Conservation (phyloP, 2,797 vertebrate genomes). For the Arrhamphus sclerolepis region DNA sequence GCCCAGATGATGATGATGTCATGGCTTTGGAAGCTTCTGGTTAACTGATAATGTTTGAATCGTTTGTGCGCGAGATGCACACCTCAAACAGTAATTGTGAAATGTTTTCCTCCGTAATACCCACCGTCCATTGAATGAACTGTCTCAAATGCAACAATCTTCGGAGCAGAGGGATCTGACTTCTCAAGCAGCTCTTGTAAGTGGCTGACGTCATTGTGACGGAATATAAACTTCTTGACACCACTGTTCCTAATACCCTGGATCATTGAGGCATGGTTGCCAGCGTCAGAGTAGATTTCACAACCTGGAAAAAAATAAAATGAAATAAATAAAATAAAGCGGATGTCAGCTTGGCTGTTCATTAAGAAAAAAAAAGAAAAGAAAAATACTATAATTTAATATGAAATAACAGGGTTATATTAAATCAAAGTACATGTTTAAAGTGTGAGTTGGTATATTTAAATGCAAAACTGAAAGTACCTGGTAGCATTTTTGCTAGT, state of each 20-base stretch:
- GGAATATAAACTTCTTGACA: slow-evolving; percentile 91
- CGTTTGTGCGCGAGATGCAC: too few species aligned
- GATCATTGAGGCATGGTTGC: slow-evolving; percentile 95
- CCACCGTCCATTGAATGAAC: slow-evolving; percentile 96
- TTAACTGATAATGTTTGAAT: too few species aligned
- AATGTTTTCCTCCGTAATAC: slow-evolving; percentile 33
- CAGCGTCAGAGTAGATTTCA: slow-evolving; percentile 92
- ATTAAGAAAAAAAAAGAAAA: neutral
- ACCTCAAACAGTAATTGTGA: too few species aligned
- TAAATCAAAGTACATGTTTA: neutral
- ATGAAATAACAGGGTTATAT: neutral
- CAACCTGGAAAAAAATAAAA: slow-evolving; percentile 81
- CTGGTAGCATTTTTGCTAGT: too few species aligned
- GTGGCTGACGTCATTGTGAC: slow-evolving; percentile 88
- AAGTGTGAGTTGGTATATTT: slow-evolving; percentile 12
- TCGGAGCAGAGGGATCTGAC: slow-evolving; percentile 85
- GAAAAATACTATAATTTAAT: neutral
- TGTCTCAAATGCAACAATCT: slow-evolving; percentile 95
- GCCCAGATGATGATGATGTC: too few species aligned
- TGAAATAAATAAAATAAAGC: slow-evolving; percentile 14
- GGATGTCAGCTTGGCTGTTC: neutral
- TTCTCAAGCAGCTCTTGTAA: slow-evolving; percentile 85
- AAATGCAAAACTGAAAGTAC: too few species aligned
- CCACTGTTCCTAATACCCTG: slow-evolving; percentile 87
- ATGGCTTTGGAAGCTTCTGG: too few species aligned